These are phyloP conservation scores for cat (Felis catus) DNA, from an alignment of 2,113 vertebrate genomes.

Conservation along the genomic window DNA sequence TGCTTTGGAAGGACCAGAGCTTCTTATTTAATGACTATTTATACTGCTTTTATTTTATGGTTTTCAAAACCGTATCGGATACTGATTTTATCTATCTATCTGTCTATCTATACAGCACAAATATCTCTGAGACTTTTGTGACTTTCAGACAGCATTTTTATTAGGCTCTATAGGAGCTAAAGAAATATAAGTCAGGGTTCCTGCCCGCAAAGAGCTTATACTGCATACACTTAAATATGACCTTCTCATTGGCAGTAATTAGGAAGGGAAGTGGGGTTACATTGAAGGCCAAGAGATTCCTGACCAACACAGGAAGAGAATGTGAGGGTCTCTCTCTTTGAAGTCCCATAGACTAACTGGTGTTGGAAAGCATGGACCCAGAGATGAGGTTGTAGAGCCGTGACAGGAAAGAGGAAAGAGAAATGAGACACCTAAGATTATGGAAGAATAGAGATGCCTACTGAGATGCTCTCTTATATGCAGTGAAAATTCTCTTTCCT, in stretches of 20 bases:
- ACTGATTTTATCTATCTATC: not conserved
- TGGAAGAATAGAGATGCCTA: not conserved
- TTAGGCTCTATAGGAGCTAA: not conserved
- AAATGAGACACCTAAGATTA: not conserved
- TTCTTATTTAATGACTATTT: not conserved
- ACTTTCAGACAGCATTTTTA: not conserved
- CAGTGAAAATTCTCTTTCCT: not conserved
- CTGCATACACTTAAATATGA: not conserved
- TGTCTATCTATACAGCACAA: not conserved
- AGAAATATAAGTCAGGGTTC: not conserved
- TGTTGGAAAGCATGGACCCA: not conserved
- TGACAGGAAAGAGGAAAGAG: not conserved
- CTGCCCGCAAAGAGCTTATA: not conserved
- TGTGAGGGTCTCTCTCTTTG: not conserved
- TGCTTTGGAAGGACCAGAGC: not conserved
- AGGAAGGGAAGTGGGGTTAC: not conserved
- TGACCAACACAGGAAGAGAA: not conserved
- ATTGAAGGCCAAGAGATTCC: not conserved
- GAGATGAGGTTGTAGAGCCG: not conserved
- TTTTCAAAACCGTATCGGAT: conserved; percentile 42
- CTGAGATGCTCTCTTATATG: not conserved
- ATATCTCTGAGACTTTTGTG: conserved; percentile 4
- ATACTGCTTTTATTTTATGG: not conserved
- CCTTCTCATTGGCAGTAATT: not conserved
- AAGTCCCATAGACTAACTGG: not conserved